A percentile compares a stretch with the other conserved stretches of the same genome.
phyloP scores from a whole-genome alignment of 2,888 invertebrate species.

The Rhingia campestris region DNA sequence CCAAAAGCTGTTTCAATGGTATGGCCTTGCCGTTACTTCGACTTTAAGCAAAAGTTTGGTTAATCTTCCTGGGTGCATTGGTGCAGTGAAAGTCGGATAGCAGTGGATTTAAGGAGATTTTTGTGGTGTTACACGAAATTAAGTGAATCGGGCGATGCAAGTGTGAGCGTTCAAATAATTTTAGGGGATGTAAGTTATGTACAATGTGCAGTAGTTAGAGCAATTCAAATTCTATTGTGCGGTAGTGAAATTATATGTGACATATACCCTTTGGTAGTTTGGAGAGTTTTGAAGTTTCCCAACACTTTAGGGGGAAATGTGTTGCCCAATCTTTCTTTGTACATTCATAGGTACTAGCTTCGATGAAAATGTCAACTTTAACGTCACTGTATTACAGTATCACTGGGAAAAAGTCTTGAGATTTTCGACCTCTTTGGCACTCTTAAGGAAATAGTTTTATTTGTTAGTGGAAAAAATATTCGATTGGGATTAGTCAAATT shows the following conservation, averaged over 20 bases:
- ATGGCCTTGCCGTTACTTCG: constrained; percentile 24
- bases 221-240: constrained; percentile 33
- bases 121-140: not conserved
- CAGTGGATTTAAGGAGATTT: constrained; percentile 3
- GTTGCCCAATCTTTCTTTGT: too few species aligned
- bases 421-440: too few species aligned
- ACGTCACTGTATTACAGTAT: too few species aligned
- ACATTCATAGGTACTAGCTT: too few species aligned
- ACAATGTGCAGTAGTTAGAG: not conserved
- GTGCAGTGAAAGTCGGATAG: not conserved
- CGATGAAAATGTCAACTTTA: too few species aligned
- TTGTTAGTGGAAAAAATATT: too few species aligned
- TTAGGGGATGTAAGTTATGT: not conserved
- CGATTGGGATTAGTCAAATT: too few species aligned
- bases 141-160: not conserved
- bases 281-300: too few species aligned
- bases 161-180: constrained; percentile 1
- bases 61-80: constrained; percentile 2
- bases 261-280: not conserved
- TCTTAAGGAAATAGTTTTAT: too few species aligned
- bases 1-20: constrained; percentile 1
- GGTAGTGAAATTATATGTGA: constrained; percentile 27
- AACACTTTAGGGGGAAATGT: too few species aligned
- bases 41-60: constrained; percentile 29
- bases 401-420: too few species aligned